Conservation (phyloP, 2,888 invertebrate species). For the Tetranychus truncatus region DNA sequence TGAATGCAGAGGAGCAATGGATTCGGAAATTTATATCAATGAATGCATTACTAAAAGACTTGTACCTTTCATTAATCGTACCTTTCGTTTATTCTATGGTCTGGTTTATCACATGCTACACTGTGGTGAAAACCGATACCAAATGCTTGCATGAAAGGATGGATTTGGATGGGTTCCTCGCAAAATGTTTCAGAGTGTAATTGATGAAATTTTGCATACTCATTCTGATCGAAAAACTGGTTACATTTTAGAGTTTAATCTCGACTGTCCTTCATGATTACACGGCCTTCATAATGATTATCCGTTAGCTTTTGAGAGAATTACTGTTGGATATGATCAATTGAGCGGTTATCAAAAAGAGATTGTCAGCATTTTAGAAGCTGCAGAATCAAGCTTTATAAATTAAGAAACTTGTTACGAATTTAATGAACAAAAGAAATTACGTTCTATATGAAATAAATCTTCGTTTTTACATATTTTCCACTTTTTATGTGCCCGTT, state of each 20-base stretch:
- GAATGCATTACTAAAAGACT: background rate
- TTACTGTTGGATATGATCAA: background rate
- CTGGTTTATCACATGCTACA: too few species aligned
- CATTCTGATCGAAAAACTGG: background rate
- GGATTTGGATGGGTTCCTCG: constrained; percentile 16
- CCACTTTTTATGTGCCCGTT: too few species aligned
- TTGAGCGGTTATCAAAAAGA: background rate
- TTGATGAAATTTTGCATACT: background rate
- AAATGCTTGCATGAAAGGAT: too few species aligned
- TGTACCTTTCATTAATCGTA: too few species aligned
- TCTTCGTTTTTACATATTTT: background rate
- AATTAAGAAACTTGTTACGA: constrained; percentile 19
- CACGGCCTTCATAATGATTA: constrained; percentile 20
- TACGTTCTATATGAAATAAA: background rate
- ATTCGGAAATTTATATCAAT: background rate
- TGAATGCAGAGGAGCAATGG: background rate
- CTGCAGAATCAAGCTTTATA: background rate
- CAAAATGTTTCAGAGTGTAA: background rate
- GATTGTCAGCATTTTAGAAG: background rate
- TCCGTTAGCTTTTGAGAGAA: constrained; percentile 22
- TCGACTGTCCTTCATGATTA: constrained; percentile 18
- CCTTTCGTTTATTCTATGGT: too few species aligned
- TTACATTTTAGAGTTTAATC: constrained; percentile 21
- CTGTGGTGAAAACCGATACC: too few species aligned
- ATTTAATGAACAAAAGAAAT: constrained; percentile 21